phyloP scores from a whole-genome alignment of 2,888 invertebrate species.

The Imbricaverruca yamaguchii region DNA sequence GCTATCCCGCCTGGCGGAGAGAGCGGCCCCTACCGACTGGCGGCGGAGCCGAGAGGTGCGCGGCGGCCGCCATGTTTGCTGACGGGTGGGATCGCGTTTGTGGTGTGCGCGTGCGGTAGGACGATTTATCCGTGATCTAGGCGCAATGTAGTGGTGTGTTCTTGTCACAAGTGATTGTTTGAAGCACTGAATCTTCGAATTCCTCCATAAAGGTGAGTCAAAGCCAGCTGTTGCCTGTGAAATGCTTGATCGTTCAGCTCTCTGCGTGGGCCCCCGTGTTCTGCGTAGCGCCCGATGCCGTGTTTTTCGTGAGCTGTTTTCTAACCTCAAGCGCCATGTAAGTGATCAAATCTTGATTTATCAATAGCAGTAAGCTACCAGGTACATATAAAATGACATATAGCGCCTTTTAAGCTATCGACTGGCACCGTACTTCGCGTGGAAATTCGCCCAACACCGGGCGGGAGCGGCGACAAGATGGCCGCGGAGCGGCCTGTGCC shows the following conservation, averaged over 20 bases:
- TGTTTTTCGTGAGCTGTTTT: neutral
- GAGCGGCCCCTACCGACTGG: neutral
- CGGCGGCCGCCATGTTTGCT: slow-evolving; percentile 8
- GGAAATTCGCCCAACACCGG: neutral
- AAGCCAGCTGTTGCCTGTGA: neutral
- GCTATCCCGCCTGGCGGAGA: neutral
- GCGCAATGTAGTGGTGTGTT: neutral
- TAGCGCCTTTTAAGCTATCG: neutral
- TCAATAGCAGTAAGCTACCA: neutral
- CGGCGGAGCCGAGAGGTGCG: neutral
- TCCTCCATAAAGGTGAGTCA: neutral
- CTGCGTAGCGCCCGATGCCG: neutral
- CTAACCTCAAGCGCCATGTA: neutral
- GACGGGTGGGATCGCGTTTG: neutral
- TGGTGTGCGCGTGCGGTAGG: neutral
- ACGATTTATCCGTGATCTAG: neutral
- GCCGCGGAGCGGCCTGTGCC: neutral
- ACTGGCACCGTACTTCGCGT: neutral
- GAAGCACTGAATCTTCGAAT: neutral
- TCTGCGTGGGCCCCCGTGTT: neutral
- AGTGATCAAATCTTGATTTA: neutral
- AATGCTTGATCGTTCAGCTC: neutral
- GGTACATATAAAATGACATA: neutral
- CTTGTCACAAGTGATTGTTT: neutral
- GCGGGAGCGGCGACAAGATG: neutral